A percentile compares a stretch with the other conserved stretches of the same genome.
Conservation (phyloP, 2,888 invertebrate genomes). For the Gandaritis pyraliata region DNA sequence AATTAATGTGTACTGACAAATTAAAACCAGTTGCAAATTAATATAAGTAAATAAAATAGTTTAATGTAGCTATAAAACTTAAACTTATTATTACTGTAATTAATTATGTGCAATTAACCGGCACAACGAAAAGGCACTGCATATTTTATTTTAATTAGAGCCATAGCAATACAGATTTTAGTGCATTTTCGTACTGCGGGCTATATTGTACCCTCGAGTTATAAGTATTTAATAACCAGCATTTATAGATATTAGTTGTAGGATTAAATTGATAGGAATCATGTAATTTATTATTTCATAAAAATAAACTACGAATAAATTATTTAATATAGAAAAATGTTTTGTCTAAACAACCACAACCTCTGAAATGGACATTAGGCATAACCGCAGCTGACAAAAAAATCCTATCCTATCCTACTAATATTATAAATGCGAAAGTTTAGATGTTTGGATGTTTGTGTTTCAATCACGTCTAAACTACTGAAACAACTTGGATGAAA, state of each 20-base stretch:
- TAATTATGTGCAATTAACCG: background rate
- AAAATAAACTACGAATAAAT: slow-evolving; percentile 30
- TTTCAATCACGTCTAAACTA: too few relatives aligned
- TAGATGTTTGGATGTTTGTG: too few relatives aligned
- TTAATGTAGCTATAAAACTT: slow-evolving; percentile 7
- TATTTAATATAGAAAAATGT: slow-evolving; percentile 14
- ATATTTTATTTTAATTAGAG: slow-evolving; percentile 1
- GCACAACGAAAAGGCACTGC: slow-evolving; percentile 11
- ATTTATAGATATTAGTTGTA: slow-evolving; percentile 49
- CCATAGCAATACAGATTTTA: background rate
- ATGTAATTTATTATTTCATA: slow-evolving; percentile 48
- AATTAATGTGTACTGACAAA: slow-evolving; percentile 1
- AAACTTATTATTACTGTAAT: slow-evolving; percentile 16
- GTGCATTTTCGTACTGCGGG: slow-evolving; percentile 16
- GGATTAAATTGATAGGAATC: slow-evolving; percentile 24
- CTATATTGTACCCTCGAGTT: background rate
- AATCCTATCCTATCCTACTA: too few relatives aligned
- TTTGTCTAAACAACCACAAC: background rate
- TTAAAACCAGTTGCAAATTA: slow-evolving; percentile 1
- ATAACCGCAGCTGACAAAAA: too few relatives aligned
- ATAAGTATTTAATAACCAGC: slow-evolving; percentile 48
- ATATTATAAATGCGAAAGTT: too few relatives aligned
- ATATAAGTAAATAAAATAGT: slow-evolving; percentile 1
- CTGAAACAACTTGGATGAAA: too few relatives aligned
- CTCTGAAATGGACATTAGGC: too few relatives aligned